Evolutionary conservation across 2,113 vertebrate genomes (phyloP).

Genomic region (human): DNA sequence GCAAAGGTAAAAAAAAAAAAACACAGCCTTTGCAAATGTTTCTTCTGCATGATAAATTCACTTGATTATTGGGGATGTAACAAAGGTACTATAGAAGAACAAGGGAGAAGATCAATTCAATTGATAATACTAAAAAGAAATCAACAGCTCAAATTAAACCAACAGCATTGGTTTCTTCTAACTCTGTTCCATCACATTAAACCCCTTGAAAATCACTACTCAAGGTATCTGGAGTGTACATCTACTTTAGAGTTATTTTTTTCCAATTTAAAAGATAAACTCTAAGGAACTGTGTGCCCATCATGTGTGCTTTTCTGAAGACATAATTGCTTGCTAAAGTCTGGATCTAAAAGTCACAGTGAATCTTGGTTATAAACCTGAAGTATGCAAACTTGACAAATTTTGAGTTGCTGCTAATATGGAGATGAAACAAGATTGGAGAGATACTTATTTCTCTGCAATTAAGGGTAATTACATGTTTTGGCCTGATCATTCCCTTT

Average conservation of each 20-base stretch:
- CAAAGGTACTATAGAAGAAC: not conserved
- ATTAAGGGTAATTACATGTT: not conserved
- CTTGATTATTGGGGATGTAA: conserved; percentile 34
- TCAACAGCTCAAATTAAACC: conserved; percentile 15
- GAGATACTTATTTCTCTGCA: not conserved
- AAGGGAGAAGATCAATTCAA: conserved; percentile 33
- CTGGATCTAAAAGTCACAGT: not conserved
- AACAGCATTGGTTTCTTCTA: not conserved
- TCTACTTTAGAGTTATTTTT: conserved; percentile 23
- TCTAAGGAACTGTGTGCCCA: not conserved
- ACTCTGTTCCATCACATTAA: conserved; percentile 58
- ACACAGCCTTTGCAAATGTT: not conserved
- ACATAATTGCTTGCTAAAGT: not conserved
- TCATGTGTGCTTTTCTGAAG: not conserved
- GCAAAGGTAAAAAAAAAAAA: conserved; percentile 15
- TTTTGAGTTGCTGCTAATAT: not conserved
- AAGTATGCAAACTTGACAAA: not conserved
- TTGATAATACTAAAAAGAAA: conserved; percentile 38
- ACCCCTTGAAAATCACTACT: conserved; percentile 14
- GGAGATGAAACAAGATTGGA: not conserved
- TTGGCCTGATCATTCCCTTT: not conserved
- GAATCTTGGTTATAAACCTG: not conserved
- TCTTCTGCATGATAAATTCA: conserved; percentile 46
- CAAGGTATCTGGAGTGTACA: not conserved
- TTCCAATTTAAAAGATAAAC: conserved; percentile 16